These are phyloP conservation scores for Merodon equestris DNA, from an alignment of 2,888 invertebrate species.

Conservation along the genomic window DNA sequence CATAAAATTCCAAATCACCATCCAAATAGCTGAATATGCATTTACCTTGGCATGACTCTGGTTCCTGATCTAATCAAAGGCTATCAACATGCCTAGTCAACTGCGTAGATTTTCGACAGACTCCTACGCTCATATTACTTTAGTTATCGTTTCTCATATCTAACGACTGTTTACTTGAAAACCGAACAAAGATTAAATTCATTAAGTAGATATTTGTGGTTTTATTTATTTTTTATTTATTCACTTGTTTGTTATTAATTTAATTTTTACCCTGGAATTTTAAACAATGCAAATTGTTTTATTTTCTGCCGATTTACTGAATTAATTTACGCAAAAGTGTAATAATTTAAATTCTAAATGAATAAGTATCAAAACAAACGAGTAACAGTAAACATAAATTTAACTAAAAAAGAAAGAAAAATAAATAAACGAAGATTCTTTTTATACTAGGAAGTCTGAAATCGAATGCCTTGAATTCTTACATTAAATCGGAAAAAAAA, in stretches of 20 bases:
- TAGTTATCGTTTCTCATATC: too few species aligned
- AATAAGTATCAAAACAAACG: conserved; percentile 19
- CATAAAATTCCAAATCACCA: too few species aligned
- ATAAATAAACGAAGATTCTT: conserved; percentile 34
- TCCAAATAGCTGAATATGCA: too few species aligned
- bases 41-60: too few species aligned
- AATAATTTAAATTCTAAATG: conserved; percentile 8
- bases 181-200: neutral
- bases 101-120: too few species aligned
- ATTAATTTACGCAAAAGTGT: neutral
- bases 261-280: neutral
- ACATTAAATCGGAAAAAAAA: conserved; percentile 22
- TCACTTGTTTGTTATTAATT: neutral
- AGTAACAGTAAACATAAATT: neutral
- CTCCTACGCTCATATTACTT: too few species aligned
- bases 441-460: conserved; percentile 63
- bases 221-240: neutral
- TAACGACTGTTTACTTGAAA: neutral
- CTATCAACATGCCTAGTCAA: too few species aligned
- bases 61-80: too few species aligned
- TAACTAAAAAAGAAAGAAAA: conserved; percentile 11
- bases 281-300: too few species aligned
- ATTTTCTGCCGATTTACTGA: neutral
- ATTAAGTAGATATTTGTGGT: neutral
- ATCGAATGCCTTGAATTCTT: conserved; percentile 63